Evolutionary conservation across 2,113 vertebrate genomes (phyloP).

Genomic region (Nicator chloris): DNA sequence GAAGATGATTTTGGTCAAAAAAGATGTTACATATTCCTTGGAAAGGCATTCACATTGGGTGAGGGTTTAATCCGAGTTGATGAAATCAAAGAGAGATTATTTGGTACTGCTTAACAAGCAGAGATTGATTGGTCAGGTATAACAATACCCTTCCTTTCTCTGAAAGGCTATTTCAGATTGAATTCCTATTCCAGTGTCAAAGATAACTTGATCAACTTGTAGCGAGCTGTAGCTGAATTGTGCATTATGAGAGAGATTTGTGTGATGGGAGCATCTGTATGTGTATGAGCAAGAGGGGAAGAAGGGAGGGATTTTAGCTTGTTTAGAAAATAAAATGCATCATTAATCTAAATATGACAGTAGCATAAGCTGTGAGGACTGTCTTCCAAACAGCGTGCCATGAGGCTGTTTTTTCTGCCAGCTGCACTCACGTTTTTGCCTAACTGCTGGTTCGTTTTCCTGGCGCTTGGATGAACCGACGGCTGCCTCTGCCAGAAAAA

Average conservation of each 20-base stretch:
- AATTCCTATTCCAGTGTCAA: neutral
- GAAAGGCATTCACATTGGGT: neutral
- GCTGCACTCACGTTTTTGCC: neutral
- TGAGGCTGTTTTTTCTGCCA: neutral
- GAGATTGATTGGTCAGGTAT: neutral
- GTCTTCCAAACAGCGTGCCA: neutral
- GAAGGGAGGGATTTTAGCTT: neutral
- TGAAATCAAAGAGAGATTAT: neutral
- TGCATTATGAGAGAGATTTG: neutral
- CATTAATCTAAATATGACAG: slow-evolving; percentile 41
- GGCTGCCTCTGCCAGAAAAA: neutral
- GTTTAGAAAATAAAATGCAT: slow-evolving; percentile 36
- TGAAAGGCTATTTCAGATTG: neutral
- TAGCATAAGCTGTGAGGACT: neutral
- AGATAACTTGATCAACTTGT: neutral
- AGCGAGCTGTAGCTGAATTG: neutral
- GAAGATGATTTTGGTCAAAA: neutral
- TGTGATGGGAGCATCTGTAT: neutral
- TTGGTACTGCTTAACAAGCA: neutral
- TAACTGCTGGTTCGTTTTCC: neutral
- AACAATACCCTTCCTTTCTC: neutral
- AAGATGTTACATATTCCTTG: neutral
- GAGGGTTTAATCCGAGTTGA: neutral
- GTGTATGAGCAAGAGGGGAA: neutral
- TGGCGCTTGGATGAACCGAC: neutral